Evolutionary conservation across 2,113 vertebrate species (phyloP).

Genomic region (Psophia crepitans): DNA sequence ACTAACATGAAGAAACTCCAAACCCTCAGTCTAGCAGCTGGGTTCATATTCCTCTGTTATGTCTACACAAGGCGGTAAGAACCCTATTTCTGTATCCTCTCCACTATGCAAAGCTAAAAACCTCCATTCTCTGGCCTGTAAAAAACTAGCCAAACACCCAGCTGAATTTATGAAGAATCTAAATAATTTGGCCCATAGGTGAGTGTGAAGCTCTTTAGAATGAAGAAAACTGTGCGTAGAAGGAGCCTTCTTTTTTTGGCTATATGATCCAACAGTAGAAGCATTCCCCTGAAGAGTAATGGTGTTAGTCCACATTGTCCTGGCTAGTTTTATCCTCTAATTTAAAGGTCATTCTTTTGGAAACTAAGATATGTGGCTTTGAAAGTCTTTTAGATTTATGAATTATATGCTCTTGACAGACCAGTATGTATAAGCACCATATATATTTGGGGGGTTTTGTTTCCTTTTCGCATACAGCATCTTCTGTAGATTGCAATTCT

Average conservation of each 20-base stretch:
- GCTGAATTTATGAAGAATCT: not conserved
- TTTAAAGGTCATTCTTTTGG: not conserved
- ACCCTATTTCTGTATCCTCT: not conserved
- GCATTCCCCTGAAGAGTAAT: not conserved
- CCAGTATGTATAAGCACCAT: not conserved
- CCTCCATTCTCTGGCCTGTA: not conserved
- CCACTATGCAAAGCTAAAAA: not conserved
- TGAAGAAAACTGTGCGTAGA: not conserved
- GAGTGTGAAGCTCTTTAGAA: not conserved
- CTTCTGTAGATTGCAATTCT: not conserved
- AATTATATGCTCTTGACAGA: not conserved
- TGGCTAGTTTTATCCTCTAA: not conserved
- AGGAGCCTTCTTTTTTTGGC: not conserved
- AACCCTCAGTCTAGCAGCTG: not conserved
- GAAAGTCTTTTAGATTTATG: not conserved
- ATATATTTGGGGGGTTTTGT: not conserved
- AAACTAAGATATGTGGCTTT: not conserved
- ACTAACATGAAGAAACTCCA: not conserved
- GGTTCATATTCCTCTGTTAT: not conserved
- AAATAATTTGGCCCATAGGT: not conserved
- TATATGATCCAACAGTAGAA: not conserved
- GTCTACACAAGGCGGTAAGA: not conserved
- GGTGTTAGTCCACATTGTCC: not conserved
- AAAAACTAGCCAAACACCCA: not conserved
- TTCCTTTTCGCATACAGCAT: not conserved